Percentiles rank a stretch among this genome's conserved stretches.
Evolutionary conservation across 2,797 vertebrate genomes (phyloP).

Genomic region (Chloroceryle amazona): DNA sequence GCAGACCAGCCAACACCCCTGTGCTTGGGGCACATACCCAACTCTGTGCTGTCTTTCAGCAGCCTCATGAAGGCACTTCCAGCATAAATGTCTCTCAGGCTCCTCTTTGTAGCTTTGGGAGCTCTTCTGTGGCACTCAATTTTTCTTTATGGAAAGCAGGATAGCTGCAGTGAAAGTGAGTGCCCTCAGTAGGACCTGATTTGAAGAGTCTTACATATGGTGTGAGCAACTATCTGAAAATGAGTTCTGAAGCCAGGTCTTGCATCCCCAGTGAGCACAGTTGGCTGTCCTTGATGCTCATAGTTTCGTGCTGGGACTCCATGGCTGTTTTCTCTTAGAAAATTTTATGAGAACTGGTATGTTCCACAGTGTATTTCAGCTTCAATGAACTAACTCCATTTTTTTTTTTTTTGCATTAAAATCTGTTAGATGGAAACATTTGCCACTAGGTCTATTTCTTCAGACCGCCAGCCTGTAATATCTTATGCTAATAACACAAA

Average conservation of each 20-base stretch:
- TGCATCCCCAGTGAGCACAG: background rate
- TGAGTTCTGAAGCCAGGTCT: background rate
- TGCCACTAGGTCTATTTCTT: background rate
- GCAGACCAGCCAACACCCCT: background rate
- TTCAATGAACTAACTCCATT: background rate
- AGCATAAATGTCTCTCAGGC: background rate
- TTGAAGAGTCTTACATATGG: background rate
- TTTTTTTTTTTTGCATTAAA: background rate
- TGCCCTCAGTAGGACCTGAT: accelerated
- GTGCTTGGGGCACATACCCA: background rate
- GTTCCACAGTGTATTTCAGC: background rate
- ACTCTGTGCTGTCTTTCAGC: background rate
- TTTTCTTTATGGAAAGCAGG: background rate
- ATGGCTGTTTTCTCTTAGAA: background rate
- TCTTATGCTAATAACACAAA: background rate
- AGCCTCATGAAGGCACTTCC: background rate
- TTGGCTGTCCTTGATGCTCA: background rate
- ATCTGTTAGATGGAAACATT: background rate
- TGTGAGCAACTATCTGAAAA: background rate
- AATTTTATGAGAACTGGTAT: background rate
- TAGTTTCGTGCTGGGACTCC: background rate
- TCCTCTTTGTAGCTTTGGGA: background rate
- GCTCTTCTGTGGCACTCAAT: background rate
- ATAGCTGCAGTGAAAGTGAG: background rate
- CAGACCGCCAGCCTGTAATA: background rate